phyloP scores from a whole-genome alignment of 1,140 invertebrate genomes.

The Drosophila bifasciata region DNA sequence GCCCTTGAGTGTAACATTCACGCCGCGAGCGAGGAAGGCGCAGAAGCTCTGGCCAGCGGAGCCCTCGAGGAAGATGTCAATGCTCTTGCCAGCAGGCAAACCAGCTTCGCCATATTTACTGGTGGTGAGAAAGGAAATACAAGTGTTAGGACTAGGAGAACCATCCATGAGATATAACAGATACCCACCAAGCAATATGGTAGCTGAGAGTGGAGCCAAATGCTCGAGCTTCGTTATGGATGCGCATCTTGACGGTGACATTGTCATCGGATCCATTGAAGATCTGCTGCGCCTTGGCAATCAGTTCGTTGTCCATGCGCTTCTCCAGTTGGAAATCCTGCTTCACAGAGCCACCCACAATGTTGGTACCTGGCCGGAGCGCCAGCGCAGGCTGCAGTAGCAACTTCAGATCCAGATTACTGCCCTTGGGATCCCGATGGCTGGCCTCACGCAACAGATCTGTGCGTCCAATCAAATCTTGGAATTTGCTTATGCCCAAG shows the following conservation, averaged over 20 bases:
- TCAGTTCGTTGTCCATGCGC: constrained; percentile 93
- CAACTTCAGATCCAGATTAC: constrained; percentile 92
- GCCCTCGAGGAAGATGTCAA: constrained; percentile 94
- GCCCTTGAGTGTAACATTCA: constrained; percentile 96
- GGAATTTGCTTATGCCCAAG: constrained; percentile 94
- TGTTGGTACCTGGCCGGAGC: constrained; percentile 95
- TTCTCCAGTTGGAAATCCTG: constrained; percentile 97
- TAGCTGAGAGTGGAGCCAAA: constrained; percentile 98
- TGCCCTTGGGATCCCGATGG: constrained; percentile 90
- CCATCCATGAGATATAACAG: background rate
- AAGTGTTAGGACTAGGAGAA: background rate
- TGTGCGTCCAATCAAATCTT: constrained; percentile 97
- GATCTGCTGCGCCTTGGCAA: constrained; percentile 90
- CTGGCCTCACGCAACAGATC: constrained; percentile 92
- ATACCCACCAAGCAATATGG: constrained; percentile 93
- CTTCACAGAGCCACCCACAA: constrained; percentile 93
- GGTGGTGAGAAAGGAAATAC: constrained; percentile 16
- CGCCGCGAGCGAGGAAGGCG: constrained; percentile 97
- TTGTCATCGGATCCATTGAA: constrained; percentile 89
- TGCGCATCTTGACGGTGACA: constrained; percentile 91
- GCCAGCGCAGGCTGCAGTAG: constrained; percentile 95
- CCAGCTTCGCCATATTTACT: constrained; percentile 96
- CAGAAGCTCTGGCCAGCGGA: constrained; percentile 99
- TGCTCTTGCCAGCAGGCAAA: constrained; percentile 91
- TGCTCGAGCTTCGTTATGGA: constrained; percentile 95